Evolutionary conservation across 2,888 invertebrate genomes (phyloP), one percentile per base, ranked within the genome.

Genomic region (Pseudoips prasinana): DNA sequence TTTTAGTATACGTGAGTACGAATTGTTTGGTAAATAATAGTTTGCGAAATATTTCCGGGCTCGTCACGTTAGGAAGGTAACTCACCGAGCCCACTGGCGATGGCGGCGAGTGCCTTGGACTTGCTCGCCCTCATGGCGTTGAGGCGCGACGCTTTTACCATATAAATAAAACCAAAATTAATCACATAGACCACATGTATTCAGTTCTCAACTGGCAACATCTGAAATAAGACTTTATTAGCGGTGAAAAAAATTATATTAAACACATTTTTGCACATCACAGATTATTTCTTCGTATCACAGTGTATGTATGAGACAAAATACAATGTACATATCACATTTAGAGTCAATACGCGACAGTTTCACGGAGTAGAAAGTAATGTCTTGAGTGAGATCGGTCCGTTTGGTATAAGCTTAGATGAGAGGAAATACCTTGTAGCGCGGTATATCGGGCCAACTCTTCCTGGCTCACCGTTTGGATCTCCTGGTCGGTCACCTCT

Each of bases 1-100:
- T n/a, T n/a, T n/a, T n/a, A n/a, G n/a, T n/a, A n/a, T n/a, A n/a
- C n/a, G n/a, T n/a, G n/a, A n/a, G n/a, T n/a, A n/a, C n/a, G n/a
- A n/a, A n/a, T n/a, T n/a, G n/a, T n/a, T n/a, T n/a, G n/a, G n/a
- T n/a, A n/a, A n/a, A n/a, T n/a, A n/a, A 20, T n/a, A 46, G 49
- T 47, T 38, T 50, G 58, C 58, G 53, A 58, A 47, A 57, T 58
- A 61, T 40, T 64, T 56, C 45, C 31, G 29, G 22, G 35, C 14
- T 32, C 22, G 33, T 18, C 33, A 44, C 61, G 38, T 40, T 54
- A 65, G 62, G 67, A 70, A 50, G 38, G 53, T 34, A 57, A 96
- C 97, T 97, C 92, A 97, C 97, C 97, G 79, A 97, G 93, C 81
- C 94, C 94, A 71, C 94, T 93, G 80, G 95, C 94, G 90, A 97